A percentile compares a stretch with the other conserved stretches of the same genome.
These are phyloP conservation scores for Penelope pileata DNA, from an alignment of 2,113 vertebrate genomes.

Conservation along the genomic window DNA sequence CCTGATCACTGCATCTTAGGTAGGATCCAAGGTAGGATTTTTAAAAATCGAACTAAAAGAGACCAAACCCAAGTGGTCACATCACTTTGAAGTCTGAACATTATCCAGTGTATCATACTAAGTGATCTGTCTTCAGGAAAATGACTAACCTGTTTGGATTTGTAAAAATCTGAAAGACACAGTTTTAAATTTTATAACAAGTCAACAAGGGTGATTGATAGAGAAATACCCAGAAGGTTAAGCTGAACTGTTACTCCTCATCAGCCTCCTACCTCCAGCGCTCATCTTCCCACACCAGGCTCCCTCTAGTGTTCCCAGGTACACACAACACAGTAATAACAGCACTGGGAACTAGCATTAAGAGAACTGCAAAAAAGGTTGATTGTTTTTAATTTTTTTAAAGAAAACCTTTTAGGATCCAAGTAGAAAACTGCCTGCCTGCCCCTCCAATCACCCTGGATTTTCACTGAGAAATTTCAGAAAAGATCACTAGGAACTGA, in stretches of 20 bases:
- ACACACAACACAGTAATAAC: neutral
- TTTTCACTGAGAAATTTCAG: neutral
- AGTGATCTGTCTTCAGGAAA: neutral
- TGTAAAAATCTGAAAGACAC: neutral
- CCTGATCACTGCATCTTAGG: neutral
- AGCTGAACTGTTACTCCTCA: fast-evolving
- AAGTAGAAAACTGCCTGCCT: too few species aligned
- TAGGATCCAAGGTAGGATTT: neutral
- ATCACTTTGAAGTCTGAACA: neutral
- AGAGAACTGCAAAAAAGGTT: fast-evolving
- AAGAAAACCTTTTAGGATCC: neutral
- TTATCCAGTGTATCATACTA: neutral
- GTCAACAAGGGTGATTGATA: neutral
- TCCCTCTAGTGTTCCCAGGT: constrained; percentile 37
- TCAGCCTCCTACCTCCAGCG: neutral
- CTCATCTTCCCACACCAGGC: neutral
- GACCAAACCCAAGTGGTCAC: neutral
- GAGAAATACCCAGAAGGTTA: neutral
- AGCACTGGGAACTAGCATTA: fast-evolving
- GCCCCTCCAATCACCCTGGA: neutral
- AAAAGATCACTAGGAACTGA: neutral
- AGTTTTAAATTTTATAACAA: neutral
- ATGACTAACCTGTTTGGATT: neutral
- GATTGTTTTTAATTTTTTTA: neutral
- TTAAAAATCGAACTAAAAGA: neutral